Evolutionary conservation across 2,113 vertebrate species (phyloP).

Genomic region (Calonectris borealis): DNA sequence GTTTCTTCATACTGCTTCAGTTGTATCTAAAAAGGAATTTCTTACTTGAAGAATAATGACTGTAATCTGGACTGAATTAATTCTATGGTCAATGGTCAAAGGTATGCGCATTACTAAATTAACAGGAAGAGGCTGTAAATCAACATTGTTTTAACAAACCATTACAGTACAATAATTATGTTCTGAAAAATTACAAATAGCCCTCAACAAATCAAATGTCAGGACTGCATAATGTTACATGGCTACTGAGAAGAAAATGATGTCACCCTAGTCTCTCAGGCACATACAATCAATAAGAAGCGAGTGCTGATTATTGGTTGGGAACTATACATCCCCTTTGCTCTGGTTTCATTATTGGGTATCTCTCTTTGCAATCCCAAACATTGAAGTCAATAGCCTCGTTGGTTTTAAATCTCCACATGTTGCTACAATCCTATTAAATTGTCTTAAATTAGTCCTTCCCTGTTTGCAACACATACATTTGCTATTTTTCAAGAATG

Average conservation of each 20-base stretch:
- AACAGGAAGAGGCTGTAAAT: not conserved
- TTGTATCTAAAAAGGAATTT: not conserved
- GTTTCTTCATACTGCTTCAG: not conserved
- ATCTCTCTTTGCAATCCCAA: not conserved
- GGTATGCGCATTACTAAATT: not conserved
- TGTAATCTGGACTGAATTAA: not conserved
- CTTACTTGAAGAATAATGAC: not conserved
- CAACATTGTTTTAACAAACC: not conserved
- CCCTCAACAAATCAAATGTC: not conserved
- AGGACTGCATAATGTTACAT: not conserved
- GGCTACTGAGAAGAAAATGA: not conserved
- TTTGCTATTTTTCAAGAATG: not conserved
- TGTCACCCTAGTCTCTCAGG: not conserved
- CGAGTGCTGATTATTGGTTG: accelerated
- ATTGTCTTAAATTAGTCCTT: not conserved
- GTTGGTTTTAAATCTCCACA: not conserved
- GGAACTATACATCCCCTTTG: not conserved
- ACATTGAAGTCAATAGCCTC: not conserved
- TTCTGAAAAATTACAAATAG: not conserved
- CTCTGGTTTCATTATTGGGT: not conserved
- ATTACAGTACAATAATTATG: not conserved
- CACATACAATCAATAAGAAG: not conserved
- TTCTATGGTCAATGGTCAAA: not conserved
- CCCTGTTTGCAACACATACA: not conserved
- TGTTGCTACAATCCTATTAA: not conserved